phyloP scores from a whole-genome alignment of 2,888 invertebrate species.

The Caenorhabditis virilis region DNA sequence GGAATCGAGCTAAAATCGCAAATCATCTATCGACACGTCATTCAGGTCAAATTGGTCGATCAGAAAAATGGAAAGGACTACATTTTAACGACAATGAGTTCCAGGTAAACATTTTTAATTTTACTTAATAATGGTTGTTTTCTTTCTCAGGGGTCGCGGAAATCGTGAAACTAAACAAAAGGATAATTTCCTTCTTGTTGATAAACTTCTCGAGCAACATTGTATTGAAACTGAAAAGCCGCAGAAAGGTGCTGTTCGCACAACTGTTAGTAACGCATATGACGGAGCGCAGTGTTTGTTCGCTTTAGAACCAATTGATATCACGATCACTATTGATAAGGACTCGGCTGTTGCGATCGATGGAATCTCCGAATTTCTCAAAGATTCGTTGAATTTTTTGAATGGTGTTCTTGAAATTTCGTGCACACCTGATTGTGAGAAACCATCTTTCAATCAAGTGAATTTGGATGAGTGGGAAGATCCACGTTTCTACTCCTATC shows the following conservation, averaged over 20 bases:
- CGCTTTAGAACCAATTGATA: conserved; percentile 17
- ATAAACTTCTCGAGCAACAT: conserved; percentile 10
- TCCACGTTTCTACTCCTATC: conserved; percentile 26
- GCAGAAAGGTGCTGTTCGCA: background rate
- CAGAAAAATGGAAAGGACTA: conserved; percentile 20
- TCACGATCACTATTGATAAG: background rate
- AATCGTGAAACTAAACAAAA: conserved; percentile 26
- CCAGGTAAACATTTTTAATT: background rate
- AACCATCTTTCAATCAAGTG: conserved; percentile 26
- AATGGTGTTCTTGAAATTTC: conserved; percentile 21
- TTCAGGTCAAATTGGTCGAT: conserved; percentile 32
- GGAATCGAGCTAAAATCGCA: conserved; percentile 16
- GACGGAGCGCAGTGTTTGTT: conserved; percentile 34
- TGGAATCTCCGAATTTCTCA: conserved; percentile 17
- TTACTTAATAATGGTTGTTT: background rate
- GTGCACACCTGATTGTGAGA: conserved; percentile 25
- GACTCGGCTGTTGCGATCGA: conserved; percentile 15
- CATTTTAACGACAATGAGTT: conserved; percentile 29
- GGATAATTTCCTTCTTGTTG: conserved; percentile 25
- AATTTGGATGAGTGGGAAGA: conserved; percentile 32
- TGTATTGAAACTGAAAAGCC: background rate
- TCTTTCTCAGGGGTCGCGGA: conserved; percentile 29
- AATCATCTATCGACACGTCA: conserved; percentile 26
- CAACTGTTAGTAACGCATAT: conserved; percentile 10
- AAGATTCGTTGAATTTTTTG: conserved; percentile 25